A percentile compares a stretch with the other conserved stretches of the same genome.
Conservation (phyloP, 2,888 invertebrate genomes). For the Plemyria rubiginata region DNA sequence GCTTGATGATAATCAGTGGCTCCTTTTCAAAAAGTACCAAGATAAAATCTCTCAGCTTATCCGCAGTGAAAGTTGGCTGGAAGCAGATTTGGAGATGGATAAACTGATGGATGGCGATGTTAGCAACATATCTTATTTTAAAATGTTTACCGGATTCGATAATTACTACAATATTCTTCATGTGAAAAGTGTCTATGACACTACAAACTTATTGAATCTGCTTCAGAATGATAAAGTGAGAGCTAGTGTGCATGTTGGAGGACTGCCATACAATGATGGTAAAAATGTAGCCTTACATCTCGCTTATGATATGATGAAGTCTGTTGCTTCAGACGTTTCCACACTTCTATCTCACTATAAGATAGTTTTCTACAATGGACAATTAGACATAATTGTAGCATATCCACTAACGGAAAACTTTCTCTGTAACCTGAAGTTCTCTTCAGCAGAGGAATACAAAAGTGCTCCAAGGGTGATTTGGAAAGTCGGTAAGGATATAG, state of each 20-base stretch:
- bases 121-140: conserved; percentile 79
- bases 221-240: conserved; percentile 72
- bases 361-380: conserved; percentile 87
- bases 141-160: conserved; percentile 89
- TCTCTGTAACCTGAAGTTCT: conserved; percentile 88
- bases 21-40: conserved; percentile 86
- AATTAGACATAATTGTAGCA: conserved; percentile 87
- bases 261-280: conserved; percentile 78
- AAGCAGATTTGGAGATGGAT: conserved; percentile 89
- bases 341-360: conserved; percentile 76
- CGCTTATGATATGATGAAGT: conserved; percentile 83
- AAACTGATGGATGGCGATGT: conserved; percentile 82
- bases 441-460: conserved; percentile 85
- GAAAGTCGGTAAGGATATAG: conserved; percentile 87
- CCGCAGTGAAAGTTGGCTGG: conserved; percentile 83
- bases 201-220: conserved; percentile 62
- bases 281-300: conserved; percentile 79
- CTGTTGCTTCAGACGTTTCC: conserved; percentile 78
- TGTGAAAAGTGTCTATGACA: conserved; percentile 71
- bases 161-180: conserved; percentile 90
- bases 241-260: conserved; percentile 86
- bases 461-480: conserved; percentile 86
- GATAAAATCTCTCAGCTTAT: conserved; percentile 84
- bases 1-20: conserved; percentile 83
- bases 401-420: conserved; percentile 86